These are phyloP conservation scores for Sipha maydis DNA, from an alignment of 2,888 invertebrate species.

Conservation along the genomic window DNA sequence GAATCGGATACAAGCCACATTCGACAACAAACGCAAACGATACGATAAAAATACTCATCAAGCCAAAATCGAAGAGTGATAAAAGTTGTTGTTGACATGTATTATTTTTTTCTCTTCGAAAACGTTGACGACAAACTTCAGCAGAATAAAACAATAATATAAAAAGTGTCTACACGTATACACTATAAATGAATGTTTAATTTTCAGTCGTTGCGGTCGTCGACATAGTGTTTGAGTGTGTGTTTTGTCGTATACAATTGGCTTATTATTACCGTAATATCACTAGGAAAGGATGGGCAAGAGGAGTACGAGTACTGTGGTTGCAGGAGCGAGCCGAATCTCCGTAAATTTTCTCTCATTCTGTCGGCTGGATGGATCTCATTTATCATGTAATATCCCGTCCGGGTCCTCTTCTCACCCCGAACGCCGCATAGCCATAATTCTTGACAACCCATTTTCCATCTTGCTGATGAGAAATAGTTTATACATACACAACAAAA, in stretches of 20 bases:
- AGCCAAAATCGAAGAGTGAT: background rate
- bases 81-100: background rate
- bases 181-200: background rate
- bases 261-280: background rate
- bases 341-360: constrained; percentile 47
- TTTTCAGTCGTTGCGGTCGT: background rate
- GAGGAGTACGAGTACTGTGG: background rate
- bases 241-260: background rate
- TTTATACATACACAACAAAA: background rate
- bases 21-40: background rate
- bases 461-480: constrained; percentile 54
- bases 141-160: no score
- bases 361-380: constrained; percentile 21
- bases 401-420: background rate
- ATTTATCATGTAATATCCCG: constrained; percentile 34
- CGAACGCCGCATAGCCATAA: constrained; percentile 2
- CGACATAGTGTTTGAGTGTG: background rate
- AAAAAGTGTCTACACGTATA: background rate
- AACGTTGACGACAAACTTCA: background rate
- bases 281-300: background rate
- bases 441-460: constrained; percentile 45
- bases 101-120: background rate
- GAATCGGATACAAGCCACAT: background rate
- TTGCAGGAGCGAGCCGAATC: background rate
- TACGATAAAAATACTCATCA: background rate